These are phyloP conservation scores for Esperia sulphurella DNA, from an alignment of 2,888 invertebrate species.

Conservation along the genomic window DNA sequence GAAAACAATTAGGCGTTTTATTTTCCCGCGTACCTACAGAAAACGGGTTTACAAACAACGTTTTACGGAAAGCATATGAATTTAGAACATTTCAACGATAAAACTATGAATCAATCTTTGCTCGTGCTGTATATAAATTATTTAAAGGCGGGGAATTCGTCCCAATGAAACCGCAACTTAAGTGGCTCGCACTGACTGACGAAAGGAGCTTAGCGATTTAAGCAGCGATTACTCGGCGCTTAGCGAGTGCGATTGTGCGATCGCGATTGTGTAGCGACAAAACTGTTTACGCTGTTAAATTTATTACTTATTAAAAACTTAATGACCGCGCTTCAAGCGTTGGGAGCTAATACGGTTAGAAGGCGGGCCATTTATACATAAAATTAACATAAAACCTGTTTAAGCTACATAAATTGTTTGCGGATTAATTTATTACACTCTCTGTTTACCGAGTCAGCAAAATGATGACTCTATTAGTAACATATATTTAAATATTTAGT, in stretches of 20 bases:
- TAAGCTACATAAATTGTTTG: slow-evolving; percentile 43
- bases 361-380: slow-evolving; percentile 51
- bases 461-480: slow-evolving; percentile 37
- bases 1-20: too few species aligned
- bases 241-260: slow-evolving; percentile 35
- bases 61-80: too few species aligned
- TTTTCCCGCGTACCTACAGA: too few species aligned
- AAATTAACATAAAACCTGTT: slow-evolving; percentile 68
- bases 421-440: slow-evolving; percentile 52
- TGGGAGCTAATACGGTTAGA: slow-evolving; percentile 46
- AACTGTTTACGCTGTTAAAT: slow-evolving; percentile 50
- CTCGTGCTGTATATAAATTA: too few species aligned
- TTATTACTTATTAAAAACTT: slow-evolving; percentile 62
- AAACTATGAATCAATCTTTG: too few species aligned
- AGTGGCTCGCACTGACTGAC: slow-evolving; percentile 23
- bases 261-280: slow-evolving; percentile 37
- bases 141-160: slow-evolving; percentile 11
- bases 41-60: too few species aligned
- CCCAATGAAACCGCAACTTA: slow-evolving; percentile 18
- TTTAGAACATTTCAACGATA: too few species aligned
- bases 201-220: slow-evolving; percentile 36
- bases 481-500: neutral
- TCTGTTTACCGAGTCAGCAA: slow-evolving; percentile 42
- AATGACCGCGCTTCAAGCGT: slow-evolving; percentile 45
- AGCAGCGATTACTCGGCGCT: slow-evolving; percentile 39